Evolutionary conservation across 2,113 vertebrate species (phyloP).

Genomic region (Carassius auratus): DNA sequence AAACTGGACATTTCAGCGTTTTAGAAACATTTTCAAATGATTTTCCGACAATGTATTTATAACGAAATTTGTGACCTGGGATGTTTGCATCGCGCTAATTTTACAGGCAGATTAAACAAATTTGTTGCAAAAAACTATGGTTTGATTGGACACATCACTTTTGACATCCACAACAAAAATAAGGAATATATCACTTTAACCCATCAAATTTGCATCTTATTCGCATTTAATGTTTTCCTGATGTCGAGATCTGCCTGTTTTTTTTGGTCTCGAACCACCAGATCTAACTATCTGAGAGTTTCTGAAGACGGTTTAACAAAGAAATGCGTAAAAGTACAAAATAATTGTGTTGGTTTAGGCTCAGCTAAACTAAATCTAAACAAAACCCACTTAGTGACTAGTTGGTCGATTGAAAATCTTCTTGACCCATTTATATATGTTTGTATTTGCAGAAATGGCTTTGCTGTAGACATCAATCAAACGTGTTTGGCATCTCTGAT

Average conservation of each 20-base stretch:
- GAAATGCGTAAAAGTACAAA: background rate
- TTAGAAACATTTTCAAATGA: too few relatives aligned
- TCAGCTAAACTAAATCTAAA: background rate
- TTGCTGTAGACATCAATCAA: background rate
- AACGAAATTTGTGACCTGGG: too few relatives aligned
- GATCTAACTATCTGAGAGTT: background rate
- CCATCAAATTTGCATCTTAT: background rate
- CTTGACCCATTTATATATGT: background rate
- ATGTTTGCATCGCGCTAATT: background rate
- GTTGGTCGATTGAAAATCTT: background rate
- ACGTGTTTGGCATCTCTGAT: background rate
- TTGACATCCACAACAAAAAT: background rate
- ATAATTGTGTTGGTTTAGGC: background rate
- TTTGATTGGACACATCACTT: background rate
- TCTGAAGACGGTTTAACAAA: background rate
- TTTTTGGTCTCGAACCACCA: background rate
- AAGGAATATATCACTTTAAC: background rate
- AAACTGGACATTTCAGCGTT: too few relatives aligned
- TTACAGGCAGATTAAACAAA: background rate
- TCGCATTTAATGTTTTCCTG: background rate
- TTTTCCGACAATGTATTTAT: too few relatives aligned
- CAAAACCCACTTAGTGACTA: background rate
- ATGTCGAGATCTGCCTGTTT: background rate
- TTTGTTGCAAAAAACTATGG: background rate
- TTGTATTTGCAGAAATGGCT: background rate